These are phyloP conservation scores for Seira sanloemensis DNA, from an alignment of 2,888 invertebrate species.

Conservation along the genomic window DNA sequence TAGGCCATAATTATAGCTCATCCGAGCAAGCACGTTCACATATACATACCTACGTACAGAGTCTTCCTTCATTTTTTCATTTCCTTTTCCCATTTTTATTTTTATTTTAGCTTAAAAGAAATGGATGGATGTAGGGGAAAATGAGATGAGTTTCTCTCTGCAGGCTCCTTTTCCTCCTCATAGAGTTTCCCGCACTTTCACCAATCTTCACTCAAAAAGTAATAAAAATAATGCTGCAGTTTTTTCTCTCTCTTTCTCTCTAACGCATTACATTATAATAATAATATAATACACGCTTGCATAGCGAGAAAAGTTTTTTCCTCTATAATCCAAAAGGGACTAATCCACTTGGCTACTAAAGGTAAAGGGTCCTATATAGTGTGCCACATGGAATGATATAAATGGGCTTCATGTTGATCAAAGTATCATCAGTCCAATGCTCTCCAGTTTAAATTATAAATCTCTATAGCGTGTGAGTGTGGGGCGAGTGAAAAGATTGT, in stretches of 20 bases:
- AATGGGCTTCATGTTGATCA: conserved; percentile 8
- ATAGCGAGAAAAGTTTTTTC: too few species aligned
- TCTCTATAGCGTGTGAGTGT: neutral
- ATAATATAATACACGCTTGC: too few species aligned
- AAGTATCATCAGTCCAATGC: neutral
- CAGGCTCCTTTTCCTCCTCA: conserved; percentile 53
- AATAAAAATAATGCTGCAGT: conserved; percentile 7
- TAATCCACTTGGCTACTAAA: neutral
- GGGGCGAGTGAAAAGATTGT: neutral
- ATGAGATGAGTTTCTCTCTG: conserved; percentile 43
- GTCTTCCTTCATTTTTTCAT: conserved; percentile 39
- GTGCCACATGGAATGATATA: neutral
- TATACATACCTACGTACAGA: neutral
- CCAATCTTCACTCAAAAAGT: neutral
- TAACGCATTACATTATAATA: too few species aligned
- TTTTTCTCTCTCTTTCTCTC: too few species aligned
- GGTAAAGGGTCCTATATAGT: neutral
- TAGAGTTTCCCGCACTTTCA: too few species aligned
- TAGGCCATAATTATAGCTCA: neutral
- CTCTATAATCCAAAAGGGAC: neutral
- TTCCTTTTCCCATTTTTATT: conserved; percentile 51
- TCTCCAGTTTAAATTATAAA: conserved; percentile 13
- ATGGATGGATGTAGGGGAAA: conserved; percentile 40
- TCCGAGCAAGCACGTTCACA: too few species aligned
- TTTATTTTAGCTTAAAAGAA: conserved; percentile 41